phyloP scores from a whole-genome alignment of 2,113 vertebrate species.

The Cyanocitta stelleri region DNA sequence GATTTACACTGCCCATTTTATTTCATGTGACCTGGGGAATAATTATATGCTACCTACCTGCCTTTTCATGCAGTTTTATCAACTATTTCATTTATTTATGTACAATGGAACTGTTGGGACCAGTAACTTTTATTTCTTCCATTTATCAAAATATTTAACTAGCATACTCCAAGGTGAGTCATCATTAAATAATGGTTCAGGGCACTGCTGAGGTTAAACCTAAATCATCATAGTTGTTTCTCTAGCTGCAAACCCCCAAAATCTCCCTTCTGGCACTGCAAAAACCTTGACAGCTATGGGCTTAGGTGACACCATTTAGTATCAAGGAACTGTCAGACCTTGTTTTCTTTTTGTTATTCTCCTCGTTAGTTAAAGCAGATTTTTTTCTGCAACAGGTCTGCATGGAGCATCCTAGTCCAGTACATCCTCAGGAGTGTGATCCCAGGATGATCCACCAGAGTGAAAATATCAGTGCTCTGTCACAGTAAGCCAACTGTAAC shows the following conservation, averaged over 20 bases:
- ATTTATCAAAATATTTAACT: constrained; percentile 57
- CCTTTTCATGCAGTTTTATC: constrained; percentile 25
- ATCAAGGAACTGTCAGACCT: constrained; percentile 53
- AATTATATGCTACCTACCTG: constrained; percentile 8
- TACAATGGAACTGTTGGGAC: neutral
- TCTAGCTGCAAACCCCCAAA: neutral
- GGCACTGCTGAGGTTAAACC: constrained; percentile 33
- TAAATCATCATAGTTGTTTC: constrained; percentile 50
- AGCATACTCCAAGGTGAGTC: neutral
- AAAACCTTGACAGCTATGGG: constrained; percentile 34
- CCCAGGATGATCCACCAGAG: constrained; percentile 27
- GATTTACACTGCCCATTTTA: constrained; percentile 8
- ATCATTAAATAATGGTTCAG: constrained; percentile 26
- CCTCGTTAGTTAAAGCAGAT: constrained; percentile 62
- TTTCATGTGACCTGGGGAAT: neutral
- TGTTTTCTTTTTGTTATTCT: constrained; percentile 41
- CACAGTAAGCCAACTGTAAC: constrained; percentile 12
- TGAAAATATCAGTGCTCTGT: constrained; percentile 18
- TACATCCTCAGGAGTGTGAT: neutral
- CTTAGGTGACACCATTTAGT: constrained; percentile 53
- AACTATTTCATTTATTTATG: constrained; percentile 41
- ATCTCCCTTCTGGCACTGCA: constrained; percentile 55
- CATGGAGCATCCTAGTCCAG: neutral
- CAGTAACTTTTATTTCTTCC: constrained; percentile 21
- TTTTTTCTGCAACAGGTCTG: neutral